phyloP scores from a whole-genome alignment of 2,797 vertebrate species.

The Cyprinodon diabolis region DNA sequence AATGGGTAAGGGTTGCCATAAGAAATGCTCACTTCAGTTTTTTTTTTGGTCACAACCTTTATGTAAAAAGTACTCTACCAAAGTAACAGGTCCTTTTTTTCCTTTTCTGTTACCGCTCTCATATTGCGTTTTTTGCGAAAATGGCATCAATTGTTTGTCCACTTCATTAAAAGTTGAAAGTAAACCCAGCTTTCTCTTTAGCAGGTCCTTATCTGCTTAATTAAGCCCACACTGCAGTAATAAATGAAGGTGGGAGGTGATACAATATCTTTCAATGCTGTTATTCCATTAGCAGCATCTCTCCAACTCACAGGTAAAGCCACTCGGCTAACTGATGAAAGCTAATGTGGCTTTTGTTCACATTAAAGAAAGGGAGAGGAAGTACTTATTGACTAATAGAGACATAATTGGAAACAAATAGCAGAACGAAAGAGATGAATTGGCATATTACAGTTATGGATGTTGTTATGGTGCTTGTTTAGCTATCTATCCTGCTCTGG shows the following conservation, averaged over 20 bases:
- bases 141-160: slow-evolving; percentile 26
- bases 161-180: slow-evolving; percentile 23
- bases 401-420: slow-evolving; percentile 22
- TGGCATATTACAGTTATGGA: slow-evolving; percentile 25
- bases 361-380: slow-evolving; percentile 41
- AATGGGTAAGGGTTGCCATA: no score
- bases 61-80: no score
- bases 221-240: slow-evolving; percentile 39
- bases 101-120: not conserved
- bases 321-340: slow-evolving; percentile 51
- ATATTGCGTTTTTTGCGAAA: slow-evolving; percentile 2
- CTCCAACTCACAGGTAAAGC: slow-evolving; percentile 28
- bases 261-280: slow-evolving; percentile 59
- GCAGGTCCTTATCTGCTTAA: slow-evolving; percentile 45
- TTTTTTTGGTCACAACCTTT: no score
- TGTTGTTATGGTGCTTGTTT: slow-evolving; percentile 28
- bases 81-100: no score
- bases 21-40: no score
- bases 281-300: slow-evolving; percentile 52
- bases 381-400: slow-evolving; percentile 38
- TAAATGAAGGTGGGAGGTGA: slow-evolving; percentile 40
- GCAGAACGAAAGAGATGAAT: slow-evolving; percentile 45
- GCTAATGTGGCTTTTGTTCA: slow-evolving; percentile 48
- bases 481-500: slow-evolving; percentile 22
- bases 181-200: slow-evolving; percentile 18